Conservation (phyloP, 2,888 invertebrate species). For the Eupithecia vulgata region DNA sequence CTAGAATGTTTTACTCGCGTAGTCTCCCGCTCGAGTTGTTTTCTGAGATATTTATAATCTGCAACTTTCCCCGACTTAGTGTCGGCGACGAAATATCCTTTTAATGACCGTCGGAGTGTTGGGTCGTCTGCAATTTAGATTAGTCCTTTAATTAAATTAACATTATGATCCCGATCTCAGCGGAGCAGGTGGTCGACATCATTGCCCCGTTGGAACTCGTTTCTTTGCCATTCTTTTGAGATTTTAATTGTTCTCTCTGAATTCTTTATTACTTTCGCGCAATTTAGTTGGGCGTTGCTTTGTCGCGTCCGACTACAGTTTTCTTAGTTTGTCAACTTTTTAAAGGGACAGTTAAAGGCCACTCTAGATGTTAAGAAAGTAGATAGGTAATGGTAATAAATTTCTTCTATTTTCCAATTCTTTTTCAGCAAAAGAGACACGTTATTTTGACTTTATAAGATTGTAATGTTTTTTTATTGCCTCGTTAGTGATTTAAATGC, state of each 20-base stretch:
- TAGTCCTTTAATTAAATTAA: constrained; percentile 85
- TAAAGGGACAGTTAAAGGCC: not conserved
- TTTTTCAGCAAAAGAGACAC: not conserved
- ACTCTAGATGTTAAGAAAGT: not conserved
- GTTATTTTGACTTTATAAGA: not conserved
- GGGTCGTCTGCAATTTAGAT: constrained; percentile 84
- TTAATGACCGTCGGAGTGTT: constrained; percentile 81
- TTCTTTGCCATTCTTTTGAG: constrained; percentile 62
- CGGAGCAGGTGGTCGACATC: constrained; percentile 79
- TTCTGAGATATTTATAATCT: constrained; percentile 77
- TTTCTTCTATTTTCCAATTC: not conserved
- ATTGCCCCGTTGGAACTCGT: constrained; percentile 72
- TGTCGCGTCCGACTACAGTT: constrained; percentile 30
- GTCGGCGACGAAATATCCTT: constrained; percentile 80
- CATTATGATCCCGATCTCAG: constrained; percentile 82
- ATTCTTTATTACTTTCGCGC: constrained; percentile 52
- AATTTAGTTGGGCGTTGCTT: constrained; percentile 35
- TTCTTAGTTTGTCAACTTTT: constrained; percentile 23
- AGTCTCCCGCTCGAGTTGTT: constrained; percentile 63
- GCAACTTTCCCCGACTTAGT: constrained; percentile 76
- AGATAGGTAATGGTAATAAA: not conserved
- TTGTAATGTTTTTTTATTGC: not conserved
- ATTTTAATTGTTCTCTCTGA: constrained; percentile 56
- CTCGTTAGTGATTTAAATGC: not conserved
- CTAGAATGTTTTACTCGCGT: constrained; percentile 62